Conservation (phyloP, 2,797 vertebrate species). For the Novumbra hubbsi region DNA sequence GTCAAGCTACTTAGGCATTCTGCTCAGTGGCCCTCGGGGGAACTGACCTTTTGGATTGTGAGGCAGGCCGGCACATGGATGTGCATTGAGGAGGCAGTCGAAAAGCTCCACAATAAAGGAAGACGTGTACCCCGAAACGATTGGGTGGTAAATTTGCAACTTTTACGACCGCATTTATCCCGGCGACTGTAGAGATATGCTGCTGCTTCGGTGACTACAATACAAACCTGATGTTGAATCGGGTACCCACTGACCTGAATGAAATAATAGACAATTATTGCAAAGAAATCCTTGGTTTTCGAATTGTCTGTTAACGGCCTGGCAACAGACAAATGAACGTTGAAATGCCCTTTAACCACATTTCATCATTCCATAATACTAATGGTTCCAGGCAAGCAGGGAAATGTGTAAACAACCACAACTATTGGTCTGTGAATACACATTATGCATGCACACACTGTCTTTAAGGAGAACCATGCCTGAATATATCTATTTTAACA, state of each 20-base stretch:
- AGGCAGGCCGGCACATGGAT: not conserved
- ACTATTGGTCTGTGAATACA: too few species aligned
- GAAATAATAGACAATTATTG: not conserved
- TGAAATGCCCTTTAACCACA: too few species aligned
- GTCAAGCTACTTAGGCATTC: not conserved
- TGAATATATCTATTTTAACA: too few species aligned
- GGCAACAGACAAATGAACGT: too few species aligned
- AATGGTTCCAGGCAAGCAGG: too few species aligned
- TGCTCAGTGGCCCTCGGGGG: not conserved
- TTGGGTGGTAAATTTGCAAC: not conserved
- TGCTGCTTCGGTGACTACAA: not conserved
- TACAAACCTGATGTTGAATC: not conserved
- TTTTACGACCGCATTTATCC: too few species aligned
- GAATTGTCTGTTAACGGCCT: too few species aligned
- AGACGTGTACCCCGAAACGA: not conserved
- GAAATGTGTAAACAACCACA: too few species aligned
- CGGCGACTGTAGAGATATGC: not conserved
- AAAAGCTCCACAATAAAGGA: not conserved
- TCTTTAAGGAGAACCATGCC: too few species aligned
- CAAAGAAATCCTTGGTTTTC: too few species aligned
- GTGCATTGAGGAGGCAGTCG: not conserved
- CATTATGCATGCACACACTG: too few species aligned
- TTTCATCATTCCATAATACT: too few species aligned
- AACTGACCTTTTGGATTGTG: not conserved
- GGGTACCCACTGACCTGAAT: not conserved